These are phyloP conservation scores for Acanthacorydalis orientalis DNA, from an alignment of 2,888 invertebrate genomes.

Conservation along the genomic window DNA sequence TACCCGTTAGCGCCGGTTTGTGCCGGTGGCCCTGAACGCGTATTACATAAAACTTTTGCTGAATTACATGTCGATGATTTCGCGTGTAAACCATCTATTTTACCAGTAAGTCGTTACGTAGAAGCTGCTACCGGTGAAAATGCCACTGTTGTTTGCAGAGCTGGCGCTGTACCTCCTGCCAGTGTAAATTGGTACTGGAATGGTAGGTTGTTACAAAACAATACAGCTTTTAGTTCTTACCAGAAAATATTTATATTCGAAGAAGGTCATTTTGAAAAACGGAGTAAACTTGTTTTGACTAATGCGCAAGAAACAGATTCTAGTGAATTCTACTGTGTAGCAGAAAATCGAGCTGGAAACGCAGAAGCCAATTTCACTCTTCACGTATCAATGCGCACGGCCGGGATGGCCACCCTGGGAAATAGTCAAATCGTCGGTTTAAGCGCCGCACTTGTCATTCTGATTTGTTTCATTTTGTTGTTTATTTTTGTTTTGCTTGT, in stretches of 20 bases:
- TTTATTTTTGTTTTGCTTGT: constrained; percentile 57
- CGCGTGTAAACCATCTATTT: constrained; percentile 69
- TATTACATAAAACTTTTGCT: constrained; percentile 54
- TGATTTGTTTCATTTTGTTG: constrained; percentile 58
- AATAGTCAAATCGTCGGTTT: constrained; percentile 75
- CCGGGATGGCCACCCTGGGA: constrained; percentile 65
- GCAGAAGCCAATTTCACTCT: constrained; percentile 81
- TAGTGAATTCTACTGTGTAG: constrained; percentile 75
- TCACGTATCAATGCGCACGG: constrained; percentile 59
- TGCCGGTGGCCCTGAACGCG: constrained; percentile 48
- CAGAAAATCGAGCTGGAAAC: constrained; percentile 76
- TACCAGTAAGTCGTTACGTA: constrained; percentile 57
- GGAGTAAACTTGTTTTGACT: constrained; percentile 57
- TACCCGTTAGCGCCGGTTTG: constrained; percentile 66
- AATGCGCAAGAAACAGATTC: constrained; percentile 72
- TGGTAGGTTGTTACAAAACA: constrained; percentile 58
- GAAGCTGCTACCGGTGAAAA: constrained; percentile 71
- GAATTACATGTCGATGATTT: constrained; percentile 68
- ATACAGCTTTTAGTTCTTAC: constrained; percentile 60
- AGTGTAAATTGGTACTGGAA: constrained; percentile 78
- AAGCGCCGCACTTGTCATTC: constrained; percentile 62
- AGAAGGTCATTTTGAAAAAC: constrained; percentile 58
- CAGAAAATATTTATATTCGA: constrained; percentile 63
- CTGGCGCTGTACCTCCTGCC: constrained; percentile 66
- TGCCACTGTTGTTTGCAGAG: constrained; percentile 66